Percentiles rank a stretch among this genome's conserved stretches.
phyloP scores from a whole-genome alignment of 2,888 invertebrate genomes.

The Nomada fabriciana region DNA sequence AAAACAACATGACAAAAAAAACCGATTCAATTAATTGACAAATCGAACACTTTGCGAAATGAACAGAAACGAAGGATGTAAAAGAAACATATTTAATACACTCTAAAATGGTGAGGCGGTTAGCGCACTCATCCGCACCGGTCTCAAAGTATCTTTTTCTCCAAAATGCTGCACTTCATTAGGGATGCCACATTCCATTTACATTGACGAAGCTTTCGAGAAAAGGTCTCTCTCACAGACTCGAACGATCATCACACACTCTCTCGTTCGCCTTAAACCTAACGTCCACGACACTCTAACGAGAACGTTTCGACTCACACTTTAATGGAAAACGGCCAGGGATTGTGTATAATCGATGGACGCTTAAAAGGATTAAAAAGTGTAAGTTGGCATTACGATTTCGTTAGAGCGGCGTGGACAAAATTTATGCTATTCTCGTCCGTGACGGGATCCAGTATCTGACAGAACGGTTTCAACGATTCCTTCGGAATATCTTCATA shows the following conservation, averaged over 20 bases:
- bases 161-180: conserved; percentile 83
- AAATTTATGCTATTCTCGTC: conserved; percentile 26
- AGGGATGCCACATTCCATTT: conserved; percentile 84
- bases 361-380: neutral
- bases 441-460: conserved; percentile 58
- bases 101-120: conserved; percentile 37
- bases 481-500: too few species aligned
- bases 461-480: neutral
- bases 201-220: conserved; percentile 84
- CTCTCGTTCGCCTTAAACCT: conserved; percentile 32
- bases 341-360: neutral
- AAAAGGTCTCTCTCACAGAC: conserved; percentile 71
- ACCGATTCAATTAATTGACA: too few species aligned
- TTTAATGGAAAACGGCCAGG: neutral
- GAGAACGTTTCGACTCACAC: too few species aligned
- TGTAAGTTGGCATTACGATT: conserved; percentile 46
- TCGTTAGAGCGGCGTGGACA: conserved; percentile 73
- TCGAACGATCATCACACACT: conserved; percentile 52
- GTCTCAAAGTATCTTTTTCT: conserved; percentile 67
- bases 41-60: too few species aligned
- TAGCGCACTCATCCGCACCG: conserved; percentile 59
- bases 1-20: too few species aligned
- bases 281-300: neutral
- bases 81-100: too few species aligned
- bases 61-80: too few species aligned